phyloP scores from a whole-genome alignment of 2,113 vertebrate species.

The Peucedramus taeniatus region DNA sequence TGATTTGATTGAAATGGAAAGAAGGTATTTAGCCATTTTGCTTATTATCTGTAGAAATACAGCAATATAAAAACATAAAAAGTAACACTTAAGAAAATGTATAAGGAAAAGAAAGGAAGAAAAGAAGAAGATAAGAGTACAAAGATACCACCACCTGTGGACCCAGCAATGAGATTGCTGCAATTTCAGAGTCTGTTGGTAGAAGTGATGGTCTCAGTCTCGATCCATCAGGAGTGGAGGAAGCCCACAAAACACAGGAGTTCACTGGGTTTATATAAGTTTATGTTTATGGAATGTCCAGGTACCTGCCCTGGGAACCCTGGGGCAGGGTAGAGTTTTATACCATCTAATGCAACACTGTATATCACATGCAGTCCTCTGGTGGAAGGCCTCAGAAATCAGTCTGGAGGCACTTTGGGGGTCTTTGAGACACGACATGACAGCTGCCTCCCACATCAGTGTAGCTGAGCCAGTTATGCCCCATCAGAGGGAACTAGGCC shows the following conservation, averaged over 20 bases:
- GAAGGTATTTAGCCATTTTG: neutral
- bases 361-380: neutral
- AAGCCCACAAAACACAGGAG: neutral
- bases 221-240: neutral
- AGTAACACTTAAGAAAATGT: neutral
- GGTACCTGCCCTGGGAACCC: fast-evolving
- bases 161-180: neutral
- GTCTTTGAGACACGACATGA: neutral
- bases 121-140: too few species aligned
- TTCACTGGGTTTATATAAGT: neutral
- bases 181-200: neutral
- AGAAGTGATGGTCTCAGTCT: neutral
- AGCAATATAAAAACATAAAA: neutral
- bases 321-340: neutral
- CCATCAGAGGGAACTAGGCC: neutral
- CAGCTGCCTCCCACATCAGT: neutral
- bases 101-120: neutral
- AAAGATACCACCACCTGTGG: neutral
- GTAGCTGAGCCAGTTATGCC: neutral
- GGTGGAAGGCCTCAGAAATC: neutral
- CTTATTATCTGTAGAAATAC: neutral
- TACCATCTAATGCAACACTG: neutral
- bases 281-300: neutral
- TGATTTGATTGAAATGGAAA: neutral
- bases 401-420: neutral